Evolutionary conservation across 2,888 invertebrate species (phyloP).

Genomic region (Sylvicola fuscatus): DNA sequence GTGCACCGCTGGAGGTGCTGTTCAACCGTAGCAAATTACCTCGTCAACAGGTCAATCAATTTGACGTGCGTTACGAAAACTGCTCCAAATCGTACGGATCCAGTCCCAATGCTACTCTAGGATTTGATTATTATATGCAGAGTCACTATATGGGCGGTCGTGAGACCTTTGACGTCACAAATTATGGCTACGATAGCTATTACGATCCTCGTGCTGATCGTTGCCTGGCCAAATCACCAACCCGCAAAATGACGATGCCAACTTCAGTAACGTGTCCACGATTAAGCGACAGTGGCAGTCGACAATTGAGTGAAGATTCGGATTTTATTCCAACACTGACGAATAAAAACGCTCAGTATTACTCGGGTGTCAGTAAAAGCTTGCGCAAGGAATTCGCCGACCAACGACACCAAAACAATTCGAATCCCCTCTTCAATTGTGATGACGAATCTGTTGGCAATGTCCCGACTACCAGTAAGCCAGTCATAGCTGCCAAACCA

Average conservation of each 20-base stretch:
- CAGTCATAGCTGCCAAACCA: slow-evolving; percentile 20
- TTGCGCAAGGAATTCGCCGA: slow-evolving; percentile 24
- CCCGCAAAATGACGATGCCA: slow-evolving; percentile 3
- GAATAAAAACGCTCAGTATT: slow-evolving; percentile 22
- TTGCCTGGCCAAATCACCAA: background rate
- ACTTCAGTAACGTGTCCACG: slow-evolving; percentile 2
- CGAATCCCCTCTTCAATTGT: slow-evolving; percentile 10
- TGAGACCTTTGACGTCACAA: slow-evolving; percentile 3
- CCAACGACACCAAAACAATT: slow-evolving; percentile 15
- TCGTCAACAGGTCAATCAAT: slow-evolving; percentile 26
- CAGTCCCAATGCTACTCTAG: slow-evolving; percentile 36
- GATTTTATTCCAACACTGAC: slow-evolving; percentile 23
- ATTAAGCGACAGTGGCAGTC: slow-evolving; percentile 4
- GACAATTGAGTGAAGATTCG: background rate
- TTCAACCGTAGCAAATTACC: slow-evolving; percentile 31
- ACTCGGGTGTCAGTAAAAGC: slow-evolving; percentile 21
- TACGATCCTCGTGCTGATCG: background rate
- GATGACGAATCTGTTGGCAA: slow-evolving; percentile 10
- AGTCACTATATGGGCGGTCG: background rate
- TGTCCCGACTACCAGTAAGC: slow-evolving; percentile 16
- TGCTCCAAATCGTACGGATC: slow-evolving; percentile 40
- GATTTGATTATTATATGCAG: slow-evolving; percentile 32
- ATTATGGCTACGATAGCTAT: slow-evolving; percentile 6
- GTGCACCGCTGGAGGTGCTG: slow-evolving; percentile 52
- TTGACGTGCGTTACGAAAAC: background rate